Percentiles rank a stretch among this genome's conserved stretches.
These are phyloP conservation scores for Periparus ater DNA, from an alignment of 2,797 vertebrate species.

Conservation along the genomic window DNA sequence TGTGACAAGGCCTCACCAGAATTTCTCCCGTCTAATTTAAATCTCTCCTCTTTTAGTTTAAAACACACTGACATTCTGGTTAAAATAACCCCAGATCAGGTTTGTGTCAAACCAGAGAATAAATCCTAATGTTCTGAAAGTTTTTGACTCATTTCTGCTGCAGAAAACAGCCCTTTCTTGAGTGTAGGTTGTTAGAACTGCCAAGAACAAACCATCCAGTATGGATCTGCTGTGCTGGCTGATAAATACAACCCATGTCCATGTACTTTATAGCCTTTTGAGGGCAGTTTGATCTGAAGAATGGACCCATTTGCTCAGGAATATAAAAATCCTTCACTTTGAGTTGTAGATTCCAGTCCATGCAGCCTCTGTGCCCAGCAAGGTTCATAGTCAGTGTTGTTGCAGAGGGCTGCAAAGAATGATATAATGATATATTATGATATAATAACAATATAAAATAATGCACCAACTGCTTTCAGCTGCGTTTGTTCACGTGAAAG, in stretches of 20 bases:
- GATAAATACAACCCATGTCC: not conserved
- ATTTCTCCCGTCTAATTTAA: not conserved
- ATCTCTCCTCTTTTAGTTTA: not conserved
- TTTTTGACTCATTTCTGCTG: not conserved
- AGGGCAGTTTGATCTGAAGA: not conserved
- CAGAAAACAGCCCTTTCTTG: not conserved
- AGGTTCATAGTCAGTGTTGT: not conserved
- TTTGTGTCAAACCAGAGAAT: not conserved
- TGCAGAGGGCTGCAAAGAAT: not conserved
- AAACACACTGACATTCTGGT: not conserved
- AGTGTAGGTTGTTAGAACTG: not conserved
- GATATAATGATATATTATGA: not conserved
- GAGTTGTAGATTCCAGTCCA: not conserved
- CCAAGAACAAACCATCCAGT: not conserved
- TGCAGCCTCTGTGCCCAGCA: not conserved
- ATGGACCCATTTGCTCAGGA: not conserved
- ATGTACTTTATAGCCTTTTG: not conserved
- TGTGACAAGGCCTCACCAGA: no score
- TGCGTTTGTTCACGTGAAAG: not conserved
- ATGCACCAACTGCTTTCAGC: not conserved
- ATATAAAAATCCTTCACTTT: not conserved
- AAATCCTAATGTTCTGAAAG: not conserved
- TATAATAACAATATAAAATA: no score
- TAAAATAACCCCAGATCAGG: fast-evolving
- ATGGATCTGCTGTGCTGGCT: not conserved